A percentile compares a stretch with the other conserved stretches of the same genome.
These are phyloP conservation scores for Pseudomyrmex dendroicus DNA, from an alignment of 1,140 invertebrate genomes.

Conservation along the genomic window DNA sequence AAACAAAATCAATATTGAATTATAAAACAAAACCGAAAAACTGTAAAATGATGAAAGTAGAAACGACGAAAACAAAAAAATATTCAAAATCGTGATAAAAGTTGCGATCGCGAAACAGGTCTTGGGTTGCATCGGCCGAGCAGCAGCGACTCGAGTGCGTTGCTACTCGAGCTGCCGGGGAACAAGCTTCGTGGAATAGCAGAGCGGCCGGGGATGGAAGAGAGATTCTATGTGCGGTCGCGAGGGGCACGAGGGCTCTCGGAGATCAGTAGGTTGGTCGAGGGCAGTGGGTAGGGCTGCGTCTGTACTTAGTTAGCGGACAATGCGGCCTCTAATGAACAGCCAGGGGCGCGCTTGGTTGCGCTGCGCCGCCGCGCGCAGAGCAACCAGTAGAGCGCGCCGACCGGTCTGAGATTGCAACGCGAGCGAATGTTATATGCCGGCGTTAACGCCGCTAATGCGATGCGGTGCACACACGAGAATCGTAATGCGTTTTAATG, in stretches of 20 bases:
- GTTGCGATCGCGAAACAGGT: neutral
- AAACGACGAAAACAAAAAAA: too few relatives aligned
- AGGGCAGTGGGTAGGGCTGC: conserved; percentile 74
- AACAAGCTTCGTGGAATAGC: conserved; percentile 3
- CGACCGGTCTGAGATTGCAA: conserved; percentile 82
- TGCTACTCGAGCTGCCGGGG: neutral
- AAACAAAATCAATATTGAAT: too few relatives aligned
- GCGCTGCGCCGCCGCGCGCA: conserved; percentile 34
- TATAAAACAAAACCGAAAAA: too few relatives aligned
- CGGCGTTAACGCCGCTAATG: conserved; percentile 57
- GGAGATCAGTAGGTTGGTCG: conserved; percentile 73
- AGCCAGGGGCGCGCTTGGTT: conserved; percentile 80
- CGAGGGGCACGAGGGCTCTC: conserved; percentile 62
- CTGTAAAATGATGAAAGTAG: too few relatives aligned
- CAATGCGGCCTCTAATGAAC: conserved; percentile 85
- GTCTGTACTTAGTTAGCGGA: conserved; percentile 85
- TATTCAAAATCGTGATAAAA: neutral
- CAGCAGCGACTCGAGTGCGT: neutral
- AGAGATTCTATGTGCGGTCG: conserved; percentile 58
- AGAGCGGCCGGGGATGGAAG: conserved; percentile 37
- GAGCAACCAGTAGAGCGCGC: conserved; percentile 79
- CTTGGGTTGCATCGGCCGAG: conserved; percentile 3
- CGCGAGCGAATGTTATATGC: conserved; percentile 73
- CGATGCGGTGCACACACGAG: conserved; percentile 51
- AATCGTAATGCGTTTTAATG: conserved; percentile 67